These are phyloP conservation scores for Trimorus sp. DNA, from an alignment of 2,888 invertebrate species.

Conservation along the genomic window DNA sequence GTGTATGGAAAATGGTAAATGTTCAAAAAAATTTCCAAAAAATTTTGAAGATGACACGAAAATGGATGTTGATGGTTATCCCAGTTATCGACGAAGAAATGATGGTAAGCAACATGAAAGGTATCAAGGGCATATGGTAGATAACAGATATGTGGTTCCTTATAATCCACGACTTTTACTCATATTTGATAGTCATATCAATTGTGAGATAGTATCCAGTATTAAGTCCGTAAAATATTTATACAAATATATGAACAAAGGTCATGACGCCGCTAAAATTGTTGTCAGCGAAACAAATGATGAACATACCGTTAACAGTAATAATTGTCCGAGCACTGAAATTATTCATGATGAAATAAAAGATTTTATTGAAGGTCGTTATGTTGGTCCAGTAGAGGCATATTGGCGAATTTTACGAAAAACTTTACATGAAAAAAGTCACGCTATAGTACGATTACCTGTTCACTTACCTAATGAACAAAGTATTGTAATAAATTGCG, in stretches of 20 bases:
- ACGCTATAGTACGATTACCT: constrained; percentile 2
- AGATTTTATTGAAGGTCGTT: constrained; percentile 21
- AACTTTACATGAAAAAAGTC: constrained; percentile 19
- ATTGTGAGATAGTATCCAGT: constrained; percentile 10
- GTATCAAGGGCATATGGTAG: neutral
- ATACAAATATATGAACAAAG: constrained; percentile 23
- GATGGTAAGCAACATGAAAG: constrained; percentile 4
- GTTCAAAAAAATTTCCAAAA: constrained; percentile 57
- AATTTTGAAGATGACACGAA: constrained; percentile 5
- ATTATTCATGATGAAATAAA: constrained; percentile 15
- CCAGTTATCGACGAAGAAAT: constrained; percentile 16
- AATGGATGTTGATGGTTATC: constrained; percentile 19
- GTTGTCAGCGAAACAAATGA: constrained; percentile 4
- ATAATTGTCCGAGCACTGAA: neutral
- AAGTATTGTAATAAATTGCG: constrained; percentile 3
- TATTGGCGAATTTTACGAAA: constrained; percentile 17
- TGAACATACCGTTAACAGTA: neutral
- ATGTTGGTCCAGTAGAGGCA: constrained; percentile 16
- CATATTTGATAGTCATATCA: constrained; percentile 15
- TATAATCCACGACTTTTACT: constrained; percentile 7
- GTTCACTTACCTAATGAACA: constrained; percentile 14
- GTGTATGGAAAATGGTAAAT: constrained; percentile 67
- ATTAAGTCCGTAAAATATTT: constrained; percentile 26
- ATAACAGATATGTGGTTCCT: constrained; percentile 15
- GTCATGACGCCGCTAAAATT: constrained; percentile 17